Percentiles rank a stretch among this genome's conserved stretches.
phyloP scores from a whole-genome alignment of 2,797 vertebrate genomes.

The Acipenser ruthenus region DNA sequence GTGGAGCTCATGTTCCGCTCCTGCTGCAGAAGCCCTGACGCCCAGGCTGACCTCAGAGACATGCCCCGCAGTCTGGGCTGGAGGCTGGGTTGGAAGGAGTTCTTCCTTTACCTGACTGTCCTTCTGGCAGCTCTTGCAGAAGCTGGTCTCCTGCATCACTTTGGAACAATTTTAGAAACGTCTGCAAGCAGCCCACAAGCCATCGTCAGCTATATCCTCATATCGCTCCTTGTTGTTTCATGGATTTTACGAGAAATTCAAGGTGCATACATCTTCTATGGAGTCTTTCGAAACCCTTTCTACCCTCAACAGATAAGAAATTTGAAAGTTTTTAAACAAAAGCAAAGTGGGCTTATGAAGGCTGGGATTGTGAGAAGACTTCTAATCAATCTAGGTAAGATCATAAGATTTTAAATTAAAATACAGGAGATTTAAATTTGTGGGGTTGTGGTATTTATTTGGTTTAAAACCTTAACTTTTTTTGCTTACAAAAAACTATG shows the following conservation, averaged over 20 bases:
- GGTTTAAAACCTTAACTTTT: not conserved
- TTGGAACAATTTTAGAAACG: constrained; percentile 50
- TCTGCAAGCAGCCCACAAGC: constrained; percentile 61
- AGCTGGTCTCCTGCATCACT: constrained; percentile 74
- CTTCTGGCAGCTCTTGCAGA: constrained; percentile 68
- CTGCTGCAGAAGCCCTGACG: constrained; percentile 24
- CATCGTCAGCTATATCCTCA: constrained; percentile 71
- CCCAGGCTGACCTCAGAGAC: constrained; percentile 25
- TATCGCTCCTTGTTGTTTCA: constrained; percentile 62
- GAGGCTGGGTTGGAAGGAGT: constrained; percentile 64
- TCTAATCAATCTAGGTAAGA: constrained; percentile 84
- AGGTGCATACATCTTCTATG: constrained; percentile 77
- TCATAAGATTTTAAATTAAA: not conserved
- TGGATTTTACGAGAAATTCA: constrained; percentile 85
- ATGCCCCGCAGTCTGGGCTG: constrained; percentile 49
- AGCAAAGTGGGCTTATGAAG: constrained; percentile 67
- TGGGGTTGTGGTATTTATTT: not conserved
- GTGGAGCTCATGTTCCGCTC: constrained; percentile 51
- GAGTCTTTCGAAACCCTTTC: constrained; percentile 84
- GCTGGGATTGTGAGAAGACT: constrained; percentile 76
- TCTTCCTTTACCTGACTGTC: constrained; percentile 63
- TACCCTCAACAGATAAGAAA: constrained; percentile 81
- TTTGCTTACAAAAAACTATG: too few relatives aligned
- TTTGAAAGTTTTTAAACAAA: constrained; percentile 73
- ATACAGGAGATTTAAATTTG: too few relatives aligned